These are phyloP conservation scores for Cantharis rustica DNA, from an alignment of 2,888 invertebrate genomes.

Conservation along the genomic window DNA sequence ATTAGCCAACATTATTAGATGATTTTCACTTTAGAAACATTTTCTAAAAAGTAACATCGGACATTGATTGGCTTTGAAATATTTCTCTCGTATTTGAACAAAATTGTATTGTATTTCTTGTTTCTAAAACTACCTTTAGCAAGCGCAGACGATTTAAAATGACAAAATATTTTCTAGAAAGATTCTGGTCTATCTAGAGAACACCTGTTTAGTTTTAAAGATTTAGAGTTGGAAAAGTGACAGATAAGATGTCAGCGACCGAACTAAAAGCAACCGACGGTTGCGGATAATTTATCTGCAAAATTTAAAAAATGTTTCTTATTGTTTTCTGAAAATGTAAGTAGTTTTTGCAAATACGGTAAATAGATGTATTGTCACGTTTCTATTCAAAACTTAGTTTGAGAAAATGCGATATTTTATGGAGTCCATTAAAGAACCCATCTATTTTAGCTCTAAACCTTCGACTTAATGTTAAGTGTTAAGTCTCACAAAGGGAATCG, in stretches of 20 bases:
- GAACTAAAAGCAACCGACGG: no score
- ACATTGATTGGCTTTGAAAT: background rate
- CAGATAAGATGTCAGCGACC: no score
- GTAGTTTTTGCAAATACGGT: background rate
- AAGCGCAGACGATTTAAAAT: background rate
- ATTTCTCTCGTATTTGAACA: background rate
- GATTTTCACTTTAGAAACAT: background rate
- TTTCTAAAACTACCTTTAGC: background rate
- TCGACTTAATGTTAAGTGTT: background rate
- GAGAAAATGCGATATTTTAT: background rate
- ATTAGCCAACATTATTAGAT: slow-evolving; percentile 10
- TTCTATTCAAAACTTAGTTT: background rate
- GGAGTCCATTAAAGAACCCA: background rate
- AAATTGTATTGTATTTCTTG: background rate
- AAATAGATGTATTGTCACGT: background rate
- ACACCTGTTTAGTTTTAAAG: background rate
- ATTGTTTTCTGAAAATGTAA: background rate
- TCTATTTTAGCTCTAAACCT: background rate
- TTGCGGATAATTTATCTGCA: no score
- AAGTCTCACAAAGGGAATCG: background rate
- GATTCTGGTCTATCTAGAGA: background rate
- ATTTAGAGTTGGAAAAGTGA: background rate
- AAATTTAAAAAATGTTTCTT: no score
- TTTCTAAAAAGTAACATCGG: no score
- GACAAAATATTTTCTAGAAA: background rate